Base-by-base conservation (phyloP, 2,888 invertebrate genomes). In the Ypsolopha sequella region DNA sequence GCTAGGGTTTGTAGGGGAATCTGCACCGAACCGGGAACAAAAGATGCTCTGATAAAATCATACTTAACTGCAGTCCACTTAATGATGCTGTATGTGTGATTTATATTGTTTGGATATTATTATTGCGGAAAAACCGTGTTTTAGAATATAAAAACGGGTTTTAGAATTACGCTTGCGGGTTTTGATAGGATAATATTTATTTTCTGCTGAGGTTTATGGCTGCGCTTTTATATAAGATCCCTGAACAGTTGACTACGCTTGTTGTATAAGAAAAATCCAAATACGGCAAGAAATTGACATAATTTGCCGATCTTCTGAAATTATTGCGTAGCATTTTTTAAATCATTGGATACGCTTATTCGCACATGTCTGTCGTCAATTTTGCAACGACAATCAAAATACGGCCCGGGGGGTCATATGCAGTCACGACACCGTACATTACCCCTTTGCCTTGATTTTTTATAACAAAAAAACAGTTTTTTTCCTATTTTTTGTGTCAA, bases 41-140 rank as follows among this genome's bases (percentile, higher is more conserved):
- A 76, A 64, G 73, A 70, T 72, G 65, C 55, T 58, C 70, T 73
- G 81, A 81, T 84, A 82, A 78, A 76, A 78, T 77, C 77, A 67
- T 65, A 59, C 61, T 50, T 47, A 33, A 45, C 51, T 47, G n/a
- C 51, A 51, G 47, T 34, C 51, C 51, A 51, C 51, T 51, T 47
- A 44, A 13, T 41, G 41, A 49, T 49, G 47, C 36, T 36, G 45
- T 24, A 1, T 43, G 14, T 43, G 14, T 14, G 14, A 13, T 41
- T 43, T 6, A 3, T 2, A 24, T 24, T 24, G 24, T 24, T 24
- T 24, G 24, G n/a, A 24, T 24, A 24, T 24, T 24, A 24, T 24
- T 24, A 24, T 24, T 24, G 24, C 4, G 24, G 24, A 24, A 24
- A 24, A 24, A 24, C 24, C 24, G 24, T 24, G 24, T 24, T 24